Base-by-base conservation (phyloP, 2,888 invertebrate genomes). In the Tenthredo notha region DNA sequence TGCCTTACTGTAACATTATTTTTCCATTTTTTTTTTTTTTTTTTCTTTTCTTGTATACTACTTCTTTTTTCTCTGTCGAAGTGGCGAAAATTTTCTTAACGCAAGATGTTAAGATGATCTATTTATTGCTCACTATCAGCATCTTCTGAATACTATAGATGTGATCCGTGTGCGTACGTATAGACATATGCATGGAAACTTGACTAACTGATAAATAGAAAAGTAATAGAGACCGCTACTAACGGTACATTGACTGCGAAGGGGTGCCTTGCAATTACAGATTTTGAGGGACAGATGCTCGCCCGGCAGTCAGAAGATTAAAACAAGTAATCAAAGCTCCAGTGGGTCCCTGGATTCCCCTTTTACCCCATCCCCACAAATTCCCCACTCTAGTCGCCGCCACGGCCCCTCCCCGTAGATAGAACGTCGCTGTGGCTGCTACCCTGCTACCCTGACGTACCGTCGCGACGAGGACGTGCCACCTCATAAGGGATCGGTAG, bases 261-360 rank as follows among this genome's bases (percentile, higher is more conserved):
- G 88, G 89, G 91, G 90, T 90, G 91, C 89, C 88, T 91, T 88
- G 89, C 92, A 93, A 93, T 93, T 92, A 93, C 91, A 91, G 90
- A 90, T 92, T 92, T 92, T 93, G 93, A 93, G 93, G 92, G 93
- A 93, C 93, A 93, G 93, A 93, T 93, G 93, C 93, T 92, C 92
- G 92, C 92, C 90, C 91, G 91, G 92, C 90, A 92, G 92, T 92
- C 91, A 92, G 92, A 93, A 93, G 93, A 93, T 93, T 93, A 93
- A 93, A 93, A 93, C 93, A 93, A 93, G 93, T 93, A 93, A 93
- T 93, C 93, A 93, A 92, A 93, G 92, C 92, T 90, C 91, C 88
- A 86, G 89, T 91, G 90, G 90, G 90, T 87, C 86, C 87, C 87
- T 84, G 74, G 75, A 85, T 83, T 85, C 67, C 85, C 72, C 86